Evolutionary conservation across 2,113 vertebrate species (phyloP), one percentile per base, ranked within the genome.

Genomic region (human): DNA sequence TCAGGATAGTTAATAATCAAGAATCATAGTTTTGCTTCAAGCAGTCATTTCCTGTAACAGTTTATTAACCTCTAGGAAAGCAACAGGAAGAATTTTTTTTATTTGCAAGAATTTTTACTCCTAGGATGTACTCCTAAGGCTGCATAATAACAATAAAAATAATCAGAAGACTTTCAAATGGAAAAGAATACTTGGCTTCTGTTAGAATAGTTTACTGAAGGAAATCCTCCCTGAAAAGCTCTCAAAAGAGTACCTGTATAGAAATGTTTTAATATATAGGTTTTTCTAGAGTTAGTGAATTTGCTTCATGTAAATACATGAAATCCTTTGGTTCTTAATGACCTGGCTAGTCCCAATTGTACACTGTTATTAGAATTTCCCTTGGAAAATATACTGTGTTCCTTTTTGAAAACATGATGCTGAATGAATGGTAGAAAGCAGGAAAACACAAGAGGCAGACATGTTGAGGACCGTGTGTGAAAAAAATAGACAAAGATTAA

Each of bases 51-150:
- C 52, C n/a, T 90, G 0, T 87, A 59, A 66, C 2, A 85, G 16
- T 86, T 95, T 64, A 76, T 89, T 94, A 92, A 82, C 68, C 82
- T 81, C 87, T 95, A 45, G 30, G 61, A 93, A 95, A 95, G 13
- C 18, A 82, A 43, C 20, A 70, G 38, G 32, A 88, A 96, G 38
- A 95, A 73, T 83, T 83, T 95, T n/a, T 97, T 95, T 92, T 85
- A 93, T 94, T 89, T 94, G 38, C 17, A 80, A 90, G 32, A 84
- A 57, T 43, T 88, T 93, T 89, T 88, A 80, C 13, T 70, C 75
- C 32, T 78, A 43, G 14, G 13, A 32, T 48, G 14, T 95, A 82
- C 75, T 88, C 6, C 50, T 79, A 92, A 93, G 12, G 11, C 57
- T 94, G 10, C 17, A 75, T 89, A 66, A 48, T 78, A 96, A 35